These are phyloP conservation scores for Phylloscopus trochiloides DNA, from an alignment of 2,113 vertebrate species.

Conservation along the genomic window DNA sequence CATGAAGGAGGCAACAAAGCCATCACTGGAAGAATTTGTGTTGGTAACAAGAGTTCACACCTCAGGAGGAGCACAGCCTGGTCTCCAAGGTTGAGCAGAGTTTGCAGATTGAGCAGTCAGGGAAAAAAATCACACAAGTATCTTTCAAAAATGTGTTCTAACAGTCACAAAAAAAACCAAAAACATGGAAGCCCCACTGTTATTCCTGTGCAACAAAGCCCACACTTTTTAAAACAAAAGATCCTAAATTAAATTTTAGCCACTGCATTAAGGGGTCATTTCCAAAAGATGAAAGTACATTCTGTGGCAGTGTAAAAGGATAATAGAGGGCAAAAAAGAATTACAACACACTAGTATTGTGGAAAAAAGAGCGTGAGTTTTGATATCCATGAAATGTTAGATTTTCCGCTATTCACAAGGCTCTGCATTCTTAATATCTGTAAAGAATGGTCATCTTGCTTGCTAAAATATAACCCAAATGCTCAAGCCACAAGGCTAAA, in stretches of 20 bases:
- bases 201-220: neutral
- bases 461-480: conserved; percentile 26
- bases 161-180: neutral
- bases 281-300: conserved; percentile 43
- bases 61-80: neutral
- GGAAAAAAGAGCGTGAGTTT: conserved; percentile 7
- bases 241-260: conserved; percentile 32
- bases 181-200: neutral
- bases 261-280: conserved; percentile 10
- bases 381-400: conserved; percentile 66
- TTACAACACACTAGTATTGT: conserved; percentile 20
- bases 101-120: neutral
- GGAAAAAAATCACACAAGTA: rapidly evolving
- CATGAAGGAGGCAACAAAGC: neutral
- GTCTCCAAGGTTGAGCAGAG: neutral
- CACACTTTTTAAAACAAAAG: neutral
- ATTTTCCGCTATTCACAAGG: conserved; percentile 63
- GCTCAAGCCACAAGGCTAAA: conserved; percentile 10
- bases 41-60: neutral
- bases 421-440: conserved; percentile 61
- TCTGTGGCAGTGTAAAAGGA: conserved; percentile 15
- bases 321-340: conserved; percentile 39
- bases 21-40: neutral
- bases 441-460: conserved; percentile 58
- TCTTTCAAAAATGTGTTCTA: neutral